Conservation (phyloP, 2,797 vertebrate species). For the Sebastes trivittatus region DNA sequence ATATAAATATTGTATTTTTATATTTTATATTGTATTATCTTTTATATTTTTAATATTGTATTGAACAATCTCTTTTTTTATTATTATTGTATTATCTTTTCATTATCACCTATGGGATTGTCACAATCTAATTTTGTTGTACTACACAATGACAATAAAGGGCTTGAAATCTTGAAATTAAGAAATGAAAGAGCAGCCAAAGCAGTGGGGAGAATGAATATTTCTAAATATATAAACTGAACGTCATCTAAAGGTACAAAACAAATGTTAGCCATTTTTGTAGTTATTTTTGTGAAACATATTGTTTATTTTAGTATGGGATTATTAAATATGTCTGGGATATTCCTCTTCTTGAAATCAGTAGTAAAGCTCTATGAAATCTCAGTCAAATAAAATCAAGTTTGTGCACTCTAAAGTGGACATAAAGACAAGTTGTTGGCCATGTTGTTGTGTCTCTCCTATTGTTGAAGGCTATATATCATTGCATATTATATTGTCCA, state of each 20-base stretch:
- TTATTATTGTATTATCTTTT: too few relatives aligned
- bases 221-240: not conserved
- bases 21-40: too few relatives aligned
- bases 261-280: not conserved
- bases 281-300: not conserved
- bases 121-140: too few relatives aligned
- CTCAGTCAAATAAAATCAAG: not conserved
- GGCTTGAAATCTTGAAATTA: not conserved
- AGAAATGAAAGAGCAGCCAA: not conserved
- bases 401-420: not conserved
- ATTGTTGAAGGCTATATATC: slow-evolving; percentile 73
- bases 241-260: not conserved
- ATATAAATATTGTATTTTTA: too few relatives aligned
- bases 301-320: not conserved
- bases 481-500: too few relatives aligned
- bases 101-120: too few relatives aligned
- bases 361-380: not conserved
- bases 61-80: too few relatives aligned
- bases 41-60: too few relatives aligned
- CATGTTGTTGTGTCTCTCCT: slow-evolving; percentile 82
- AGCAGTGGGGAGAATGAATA: not conserved
- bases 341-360: too few relatives aligned
- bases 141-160: too few relatives aligned
- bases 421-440: slow-evolving; percentile 68
- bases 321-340: not conserved